Conservation (phyloP, 2,113 vertebrate genomes). For the Pagrus major region DNA sequence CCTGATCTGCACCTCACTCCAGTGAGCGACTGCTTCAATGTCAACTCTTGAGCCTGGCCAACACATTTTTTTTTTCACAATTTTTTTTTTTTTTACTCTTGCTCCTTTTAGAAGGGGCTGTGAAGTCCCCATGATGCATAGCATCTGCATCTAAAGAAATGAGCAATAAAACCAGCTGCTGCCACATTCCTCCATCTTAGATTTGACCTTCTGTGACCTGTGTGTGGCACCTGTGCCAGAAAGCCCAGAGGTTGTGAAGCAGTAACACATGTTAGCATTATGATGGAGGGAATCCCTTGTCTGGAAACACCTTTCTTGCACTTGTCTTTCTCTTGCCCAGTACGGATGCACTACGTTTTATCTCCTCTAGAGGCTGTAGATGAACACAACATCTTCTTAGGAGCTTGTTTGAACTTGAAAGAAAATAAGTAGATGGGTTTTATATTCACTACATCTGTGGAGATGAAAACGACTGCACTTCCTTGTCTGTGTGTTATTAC, state of each 20-base stretch:
- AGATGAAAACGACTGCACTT: slow-evolving; percentile 13
- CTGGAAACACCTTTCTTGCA: slow-evolving; percentile 29
- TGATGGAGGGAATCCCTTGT: slow-evolving; percentile 43
- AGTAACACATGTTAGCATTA: slow-evolving; percentile 28
- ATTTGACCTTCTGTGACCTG: slow-evolving; percentile 44
- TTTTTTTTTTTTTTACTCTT: background rate
- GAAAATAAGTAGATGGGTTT: slow-evolving; percentile 14
- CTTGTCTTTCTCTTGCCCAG: background rate
- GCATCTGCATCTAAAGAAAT: background rate
- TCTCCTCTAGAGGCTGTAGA: slow-evolving; percentile 40
- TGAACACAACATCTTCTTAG: background rate
- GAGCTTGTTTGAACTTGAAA: slow-evolving; percentile 24
- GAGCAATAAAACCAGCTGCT: slow-evolving; percentile 26
- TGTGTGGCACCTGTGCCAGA: slow-evolving; percentile 13
- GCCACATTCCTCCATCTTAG: slow-evolving; percentile 54
- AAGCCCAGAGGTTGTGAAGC: slow-evolving; percentile 19
- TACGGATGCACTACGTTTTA: slow-evolving; percentile 13
- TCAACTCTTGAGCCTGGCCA: background rate
- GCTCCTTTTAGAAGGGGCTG: background rate
- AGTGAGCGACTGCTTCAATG: background rate
- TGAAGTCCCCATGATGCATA: slow-evolving; percentile 31
- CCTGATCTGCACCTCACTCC: slow-evolving; percentile 35
- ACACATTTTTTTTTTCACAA: too few relatives aligned
- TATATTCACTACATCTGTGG: background rate
- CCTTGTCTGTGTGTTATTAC: slow-evolving; percentile 19